These are phyloP conservation scores for Tiliacea aurago DNA, from an alignment of 2,888 invertebrate species.

Conservation along the genomic window DNA sequence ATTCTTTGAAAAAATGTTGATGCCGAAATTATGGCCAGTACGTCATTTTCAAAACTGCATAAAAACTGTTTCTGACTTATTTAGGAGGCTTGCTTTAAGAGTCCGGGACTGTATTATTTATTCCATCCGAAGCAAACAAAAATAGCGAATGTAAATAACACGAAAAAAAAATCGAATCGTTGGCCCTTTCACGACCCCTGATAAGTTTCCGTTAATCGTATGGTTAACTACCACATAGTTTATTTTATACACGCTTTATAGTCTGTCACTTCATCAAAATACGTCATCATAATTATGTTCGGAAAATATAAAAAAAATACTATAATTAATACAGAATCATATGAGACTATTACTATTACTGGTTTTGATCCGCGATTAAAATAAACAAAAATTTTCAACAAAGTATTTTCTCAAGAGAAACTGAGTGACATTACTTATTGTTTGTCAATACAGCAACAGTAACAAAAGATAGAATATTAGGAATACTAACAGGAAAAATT, in stretches of 20 bases:
- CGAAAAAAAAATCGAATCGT: neutral
- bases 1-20: too few relatives aligned
- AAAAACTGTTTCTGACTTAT: too few relatives aligned
- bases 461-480: conserved; percentile 5
- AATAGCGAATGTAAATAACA: neutral
- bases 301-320: neutral
- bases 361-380: neutral
- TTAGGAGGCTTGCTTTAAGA: too few relatives aligned
- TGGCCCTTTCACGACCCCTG: neutral
- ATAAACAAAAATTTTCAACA: neutral
- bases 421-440: neutral
- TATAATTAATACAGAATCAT: neutral
- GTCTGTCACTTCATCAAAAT: neutral
- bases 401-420: neutral
- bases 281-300: neutral
- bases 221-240: neutral
- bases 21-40: too few relatives aligned
- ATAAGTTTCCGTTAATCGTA: neutral
- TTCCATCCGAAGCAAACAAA: neutral
- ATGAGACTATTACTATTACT: neutral
- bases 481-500: conserved; percentile 38
- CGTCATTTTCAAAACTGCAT: too few relatives aligned
- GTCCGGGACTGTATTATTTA: too few relatives aligned
- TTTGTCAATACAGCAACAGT: conserved; percentile 6
- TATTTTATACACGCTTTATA: neutral